Percentiles rank a stretch among this genome's conserved stretches.
These are phyloP conservation scores for Andrena haemorrhoa DNA, from an alignment of 2,888 invertebrate species.

Conservation along the genomic window DNA sequence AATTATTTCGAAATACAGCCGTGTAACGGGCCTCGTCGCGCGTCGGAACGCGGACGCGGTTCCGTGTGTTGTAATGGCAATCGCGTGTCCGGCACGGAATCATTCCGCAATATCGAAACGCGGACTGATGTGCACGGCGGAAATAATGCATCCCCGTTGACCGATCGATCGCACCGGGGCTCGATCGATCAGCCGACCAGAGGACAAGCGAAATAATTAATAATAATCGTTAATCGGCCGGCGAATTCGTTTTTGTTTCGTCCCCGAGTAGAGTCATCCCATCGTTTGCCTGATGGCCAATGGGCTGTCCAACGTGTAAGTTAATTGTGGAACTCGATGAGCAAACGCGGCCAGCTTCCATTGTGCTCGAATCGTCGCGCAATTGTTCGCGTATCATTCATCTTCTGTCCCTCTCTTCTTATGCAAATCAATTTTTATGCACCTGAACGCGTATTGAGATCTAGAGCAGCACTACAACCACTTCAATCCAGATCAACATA, in stretches of 20 bases:
- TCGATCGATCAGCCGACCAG: background rate
- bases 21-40: background rate
- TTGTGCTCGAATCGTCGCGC: background rate
- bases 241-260: slow-evolving; percentile 8
- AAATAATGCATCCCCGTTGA: slow-evolving; percentile 21
- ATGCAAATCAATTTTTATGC: no score
- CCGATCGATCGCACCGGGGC: background rate
- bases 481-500: no score
- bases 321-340: background rate
- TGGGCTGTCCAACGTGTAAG: background rate
- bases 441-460: no score
- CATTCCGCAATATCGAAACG: slow-evolving; percentile 26
- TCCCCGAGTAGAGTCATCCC: background rate
- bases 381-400: background rate
- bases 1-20: background rate
- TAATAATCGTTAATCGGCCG: slow-evolving; percentile 4
- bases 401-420: no score
- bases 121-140: slow-evolving; percentile 13
- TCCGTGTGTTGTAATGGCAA: slow-evolving; percentile 16
- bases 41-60: background rate
- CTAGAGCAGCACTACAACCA: no score
- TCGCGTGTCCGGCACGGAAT: slow-evolving; percentile 11
- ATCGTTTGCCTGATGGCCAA: background rate
- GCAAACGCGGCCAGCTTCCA: background rate
- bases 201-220: background rate